Percentiles rank a stretch among this genome's conserved stretches.
Evolutionary conservation across 2,113 vertebrate species (phyloP).

Genomic region (Pterocles gutturalis): DNA sequence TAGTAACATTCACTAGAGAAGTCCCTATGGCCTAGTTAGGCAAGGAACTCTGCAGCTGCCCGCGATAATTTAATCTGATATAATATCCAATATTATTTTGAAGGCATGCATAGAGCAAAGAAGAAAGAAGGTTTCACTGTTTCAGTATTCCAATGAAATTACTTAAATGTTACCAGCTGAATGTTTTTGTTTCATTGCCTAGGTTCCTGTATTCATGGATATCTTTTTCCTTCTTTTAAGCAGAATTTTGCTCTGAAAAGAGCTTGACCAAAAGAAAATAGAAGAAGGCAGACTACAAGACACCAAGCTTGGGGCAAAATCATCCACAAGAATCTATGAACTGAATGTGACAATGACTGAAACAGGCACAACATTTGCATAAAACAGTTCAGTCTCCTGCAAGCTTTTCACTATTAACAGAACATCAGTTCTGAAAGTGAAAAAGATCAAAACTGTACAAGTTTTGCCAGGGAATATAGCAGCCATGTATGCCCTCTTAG

Average conservation of each 20-base stretch:
- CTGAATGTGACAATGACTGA: neutral
- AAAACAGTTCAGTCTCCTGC: neutral
- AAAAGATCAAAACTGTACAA: neutral
- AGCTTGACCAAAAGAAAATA: neutral
- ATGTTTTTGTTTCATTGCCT: neutral
- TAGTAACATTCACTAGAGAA: neutral
- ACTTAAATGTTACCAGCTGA: neutral
- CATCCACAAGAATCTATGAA: neutral
- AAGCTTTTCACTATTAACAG: neutral
- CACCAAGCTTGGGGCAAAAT: neutral
- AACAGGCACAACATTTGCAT: neutral
- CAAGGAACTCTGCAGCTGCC: neutral
- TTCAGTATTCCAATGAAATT: neutral
- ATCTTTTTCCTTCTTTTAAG: neutral
- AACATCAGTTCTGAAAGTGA: neutral
- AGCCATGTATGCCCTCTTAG: neutral
- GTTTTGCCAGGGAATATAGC: neutral
- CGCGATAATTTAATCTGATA: neutral
- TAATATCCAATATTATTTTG: neutral
- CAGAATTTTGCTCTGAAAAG: neutral
- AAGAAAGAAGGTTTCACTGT: neutral
- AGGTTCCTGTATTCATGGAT: neutral
- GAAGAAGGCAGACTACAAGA: neutral
- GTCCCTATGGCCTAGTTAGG: neutral
- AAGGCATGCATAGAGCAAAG: neutral